Percentiles rank a stretch among this genome's conserved stretches.
These are phyloP conservation scores for Riptortus pedestris DNA, from an alignment of 1,140 invertebrate genomes.

Conservation along the genomic window DNA sequence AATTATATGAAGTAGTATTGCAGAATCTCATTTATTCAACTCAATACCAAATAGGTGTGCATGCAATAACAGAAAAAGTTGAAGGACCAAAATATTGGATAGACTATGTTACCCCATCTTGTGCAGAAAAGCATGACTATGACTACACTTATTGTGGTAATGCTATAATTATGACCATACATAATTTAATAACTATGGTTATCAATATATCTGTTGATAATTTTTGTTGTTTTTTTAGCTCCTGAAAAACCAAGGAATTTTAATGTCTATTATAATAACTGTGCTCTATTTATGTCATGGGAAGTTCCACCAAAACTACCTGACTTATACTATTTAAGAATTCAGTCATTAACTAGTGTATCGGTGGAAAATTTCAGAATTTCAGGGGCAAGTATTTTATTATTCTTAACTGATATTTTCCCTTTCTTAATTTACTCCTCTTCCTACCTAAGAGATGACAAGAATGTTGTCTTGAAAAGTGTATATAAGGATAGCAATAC, in stretches of 20 bases:
- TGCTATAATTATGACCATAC: no score
- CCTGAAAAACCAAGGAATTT: slow-evolving; percentile 13
- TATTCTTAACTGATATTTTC: no score
- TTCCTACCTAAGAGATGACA: no score
- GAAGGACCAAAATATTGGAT: background rate
- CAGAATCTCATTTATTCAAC: background rate
- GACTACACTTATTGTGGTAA: background rate
- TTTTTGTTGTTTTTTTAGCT: background rate
- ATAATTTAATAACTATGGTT: background rate
- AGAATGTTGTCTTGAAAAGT: no score
- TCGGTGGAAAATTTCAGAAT: background rate
- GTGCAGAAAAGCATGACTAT: slow-evolving; percentile 4
- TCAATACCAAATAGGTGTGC: background rate
- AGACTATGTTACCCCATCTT: background rate
- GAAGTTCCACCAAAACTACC: background rate
- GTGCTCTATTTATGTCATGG: background rate
- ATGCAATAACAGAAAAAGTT: background rate
- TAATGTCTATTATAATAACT: background rate
- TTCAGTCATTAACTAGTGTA: background rate
- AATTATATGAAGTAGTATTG: slow-evolving; percentile 1
- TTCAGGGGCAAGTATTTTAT: background rate
- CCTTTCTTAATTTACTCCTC: no score
- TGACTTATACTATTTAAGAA: background rate
- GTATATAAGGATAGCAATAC: no score
- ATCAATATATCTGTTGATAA: background rate